phyloP scores from a whole-genome alignment of 2,113 vertebrate species.

The Meriones unguiculatus region DNA sequence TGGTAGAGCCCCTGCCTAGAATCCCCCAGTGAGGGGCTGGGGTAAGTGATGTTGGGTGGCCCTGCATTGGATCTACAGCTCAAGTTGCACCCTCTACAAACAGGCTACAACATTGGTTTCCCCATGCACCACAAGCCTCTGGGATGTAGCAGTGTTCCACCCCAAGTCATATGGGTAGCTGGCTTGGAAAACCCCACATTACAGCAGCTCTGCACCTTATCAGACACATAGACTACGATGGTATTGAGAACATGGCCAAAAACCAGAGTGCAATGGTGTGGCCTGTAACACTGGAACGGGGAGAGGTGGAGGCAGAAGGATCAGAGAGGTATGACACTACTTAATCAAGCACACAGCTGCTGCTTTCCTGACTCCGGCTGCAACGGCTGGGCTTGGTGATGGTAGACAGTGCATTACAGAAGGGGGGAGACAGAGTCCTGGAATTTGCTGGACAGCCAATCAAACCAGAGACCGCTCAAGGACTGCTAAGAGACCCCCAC shows the following conservation, averaged over 20 bases:
- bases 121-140: background rate
- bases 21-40: background rate
- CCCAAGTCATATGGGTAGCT: background rate
- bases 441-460: background rate
- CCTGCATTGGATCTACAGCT: background rate
- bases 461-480: background rate
- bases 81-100: background rate
- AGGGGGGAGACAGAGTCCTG: background rate
- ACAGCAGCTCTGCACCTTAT: too few species aligned
- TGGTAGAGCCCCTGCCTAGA: background rate
- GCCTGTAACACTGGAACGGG: background rate
- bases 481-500: background rate
- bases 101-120: background rate
- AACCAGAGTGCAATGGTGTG: background rate
- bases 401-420: background rate
- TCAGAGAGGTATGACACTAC: background rate
- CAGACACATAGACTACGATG: background rate
- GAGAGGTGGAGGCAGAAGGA: background rate
- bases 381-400: background rate
- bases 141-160: background rate
- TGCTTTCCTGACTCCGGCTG: background rate
- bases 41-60: too few species aligned
- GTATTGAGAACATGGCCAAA: background rate
- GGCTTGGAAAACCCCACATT: rapidly evolving
- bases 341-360: background rate